Conservation (phyloP, 1,140 invertebrate genomes). For the Asobara japonica region DNA sequence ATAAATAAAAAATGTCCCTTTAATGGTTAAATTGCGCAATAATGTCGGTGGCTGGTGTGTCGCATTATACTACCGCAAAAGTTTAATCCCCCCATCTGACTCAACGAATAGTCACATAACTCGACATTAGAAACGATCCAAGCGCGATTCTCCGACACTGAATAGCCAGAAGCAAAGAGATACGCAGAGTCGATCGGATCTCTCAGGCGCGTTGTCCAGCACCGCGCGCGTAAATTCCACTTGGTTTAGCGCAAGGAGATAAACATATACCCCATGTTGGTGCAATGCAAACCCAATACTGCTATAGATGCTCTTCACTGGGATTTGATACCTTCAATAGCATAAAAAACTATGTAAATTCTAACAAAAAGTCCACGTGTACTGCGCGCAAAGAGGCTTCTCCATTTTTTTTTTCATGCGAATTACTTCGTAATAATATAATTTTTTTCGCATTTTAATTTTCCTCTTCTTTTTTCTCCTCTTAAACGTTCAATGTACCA, state of each 20-base stretch:
- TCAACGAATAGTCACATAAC: constrained; percentile 35
- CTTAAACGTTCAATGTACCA: constrained; percentile 4
- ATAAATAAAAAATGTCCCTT: not conserved
- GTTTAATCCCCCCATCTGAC: constrained; percentile 16
- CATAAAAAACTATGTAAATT: not conserved
- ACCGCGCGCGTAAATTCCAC: constrained; percentile 43
- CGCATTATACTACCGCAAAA: not conserved
- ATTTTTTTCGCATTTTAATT: constrained; percentile 14
- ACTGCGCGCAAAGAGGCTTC: too few species aligned
- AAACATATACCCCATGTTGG: not conserved
- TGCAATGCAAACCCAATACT: not conserved
- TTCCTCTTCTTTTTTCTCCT: not conserved
- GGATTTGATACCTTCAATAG: constrained; percentile 2
- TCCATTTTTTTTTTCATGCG: too few species aligned
- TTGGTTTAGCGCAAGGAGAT: constrained; percentile 21
- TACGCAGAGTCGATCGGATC: constrained; percentile 42
- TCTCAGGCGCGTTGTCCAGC: constrained; percentile 35
- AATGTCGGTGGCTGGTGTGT: constrained; percentile 6
- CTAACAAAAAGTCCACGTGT: too few species aligned
- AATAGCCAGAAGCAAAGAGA: constrained; percentile 42
- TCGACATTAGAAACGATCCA: constrained; percentile 38
- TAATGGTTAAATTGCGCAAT: constrained; percentile 14
- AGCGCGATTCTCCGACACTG: constrained; percentile 42
- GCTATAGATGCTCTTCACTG: not conserved
- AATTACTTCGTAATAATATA: too few species aligned